A percentile compares a stretch with the other conserved stretches of the same genome.
phyloP scores from a whole-genome alignment of 2,888 invertebrate species.

The Ligdia adustata region DNA sequence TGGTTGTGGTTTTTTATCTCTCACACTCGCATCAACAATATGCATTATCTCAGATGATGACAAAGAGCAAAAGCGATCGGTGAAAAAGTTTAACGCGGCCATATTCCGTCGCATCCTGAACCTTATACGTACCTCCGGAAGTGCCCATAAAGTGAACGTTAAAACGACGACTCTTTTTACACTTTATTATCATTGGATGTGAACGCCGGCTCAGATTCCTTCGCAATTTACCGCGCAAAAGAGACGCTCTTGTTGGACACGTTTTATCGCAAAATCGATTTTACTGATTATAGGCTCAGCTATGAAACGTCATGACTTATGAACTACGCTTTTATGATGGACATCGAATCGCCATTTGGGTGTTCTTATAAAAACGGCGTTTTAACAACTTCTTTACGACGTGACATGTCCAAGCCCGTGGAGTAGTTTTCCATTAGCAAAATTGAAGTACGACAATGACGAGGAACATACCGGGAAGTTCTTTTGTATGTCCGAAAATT shows the following conservation, averaged over 20 bases:
- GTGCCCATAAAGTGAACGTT: slow-evolving; percentile 81
- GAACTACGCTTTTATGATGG: slow-evolving; percentile 70
- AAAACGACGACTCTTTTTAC: slow-evolving; percentile 83
- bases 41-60: background rate
- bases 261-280: slow-evolving; percentile 79
- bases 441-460: slow-evolving; percentile 23
- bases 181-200: slow-evolving; percentile 84
- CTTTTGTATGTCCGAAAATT: slow-evolving; percentile 13
- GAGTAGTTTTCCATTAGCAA: slow-evolving; percentile 28
- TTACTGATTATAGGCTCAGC: slow-evolving; percentile 66
- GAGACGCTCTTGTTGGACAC: slow-evolving; percentile 66
- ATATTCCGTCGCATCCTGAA: slow-evolving; percentile 71
- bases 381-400: slow-evolving; percentile 36
- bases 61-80: slow-evolving; percentile 53
- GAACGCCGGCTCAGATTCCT: slow-evolving; percentile 80
- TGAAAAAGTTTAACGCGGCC: slow-evolving; percentile 63
- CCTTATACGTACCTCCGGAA: slow-evolving; percentile 72
- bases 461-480: slow-evolving; percentile 11
- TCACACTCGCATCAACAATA: background rate
- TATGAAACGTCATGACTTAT: slow-evolving; percentile 70
- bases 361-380: slow-evolving; percentile 39
- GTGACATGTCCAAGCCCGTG: slow-evolving; percentile 26
- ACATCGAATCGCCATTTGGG: slow-evolving; percentile 56
- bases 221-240: slow-evolving; percentile 71
- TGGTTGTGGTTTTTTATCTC: too few relatives aligned